These are phyloP conservation scores for Mnemiopsis leidyi DNA, from an alignment of 37 sponge, comb jelly and placozoan genomes.

Conservation along the genomic window DNA sequence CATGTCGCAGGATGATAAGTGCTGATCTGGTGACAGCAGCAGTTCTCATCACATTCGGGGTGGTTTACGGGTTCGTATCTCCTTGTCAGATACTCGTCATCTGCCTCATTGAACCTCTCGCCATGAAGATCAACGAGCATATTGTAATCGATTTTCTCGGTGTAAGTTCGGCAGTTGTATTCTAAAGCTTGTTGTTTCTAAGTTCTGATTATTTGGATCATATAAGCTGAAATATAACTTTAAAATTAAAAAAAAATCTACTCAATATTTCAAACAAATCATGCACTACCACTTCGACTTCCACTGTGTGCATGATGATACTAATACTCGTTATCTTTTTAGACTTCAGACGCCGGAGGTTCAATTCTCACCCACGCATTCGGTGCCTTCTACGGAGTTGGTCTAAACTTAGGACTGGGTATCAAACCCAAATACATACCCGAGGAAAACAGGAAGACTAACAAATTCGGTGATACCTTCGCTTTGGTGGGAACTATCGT, in stretches of 20 bases:
- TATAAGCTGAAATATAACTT: too few relatives aligned
- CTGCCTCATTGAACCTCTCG: constrained; percentile 83
- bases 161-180: constrained; percentile 52
- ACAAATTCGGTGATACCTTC: constrained; percentile 86
- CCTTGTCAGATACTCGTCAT: constrained; percentile 84
- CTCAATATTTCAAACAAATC: too few relatives aligned
- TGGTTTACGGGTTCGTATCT: constrained; percentile 80
- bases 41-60: constrained; percentile 90
- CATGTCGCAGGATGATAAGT: constrained; percentile 71
- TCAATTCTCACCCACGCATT: constrained; percentile 94
- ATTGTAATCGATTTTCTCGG: constrained; percentile 53
- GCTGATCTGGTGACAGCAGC: constrained; percentile 90
- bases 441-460: constrained; percentile 68
- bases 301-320: neutral
- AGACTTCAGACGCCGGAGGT: constrained; percentile 89
- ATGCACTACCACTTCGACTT: too few relatives aligned
- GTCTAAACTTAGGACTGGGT: constrained; percentile 73
- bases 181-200: too few relatives aligned
- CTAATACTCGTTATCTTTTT: constrained; percentile 26
- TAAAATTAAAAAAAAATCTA: too few relatives aligned
- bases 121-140: constrained; percentile 78
- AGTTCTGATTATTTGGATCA: too few relatives aligned
- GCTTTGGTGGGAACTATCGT: constrained; percentile 90
- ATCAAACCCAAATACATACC: constrained; percentile 71
- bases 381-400: constrained; percentile 94